Percentiles rank a stretch among this genome's conserved stretches.
These are phyloP conservation scores for Anniella stebbinsi DNA, from an alignment of 2,797 vertebrate species.

Conservation along the genomic window DNA sequence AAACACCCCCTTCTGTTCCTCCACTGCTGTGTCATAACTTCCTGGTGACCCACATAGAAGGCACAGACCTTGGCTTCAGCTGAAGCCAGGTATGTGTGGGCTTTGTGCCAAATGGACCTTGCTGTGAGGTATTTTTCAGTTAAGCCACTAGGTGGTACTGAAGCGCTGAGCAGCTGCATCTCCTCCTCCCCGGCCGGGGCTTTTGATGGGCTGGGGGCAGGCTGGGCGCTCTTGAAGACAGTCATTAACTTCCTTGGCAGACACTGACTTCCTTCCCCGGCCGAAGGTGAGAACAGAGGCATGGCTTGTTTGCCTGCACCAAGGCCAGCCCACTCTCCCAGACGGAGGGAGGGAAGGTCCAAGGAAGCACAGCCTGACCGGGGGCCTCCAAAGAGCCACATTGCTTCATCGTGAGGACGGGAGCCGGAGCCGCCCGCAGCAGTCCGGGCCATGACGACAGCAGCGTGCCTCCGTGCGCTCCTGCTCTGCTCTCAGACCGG, in stretches of 20 bases:
- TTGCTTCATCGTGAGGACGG: slow-evolving; percentile 20
- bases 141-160: slow-evolving; percentile 43
- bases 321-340: slow-evolving; percentile 7
- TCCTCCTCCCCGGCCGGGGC: background rate
- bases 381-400: background rate
- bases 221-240: background rate
- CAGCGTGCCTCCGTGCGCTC: slow-evolving; percentile 3
- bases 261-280: background rate
- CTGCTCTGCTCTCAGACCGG: slow-evolving; percentile 62
- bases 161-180: background rate
- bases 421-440: background rate
- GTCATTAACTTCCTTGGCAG: background rate
- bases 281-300: background rate
- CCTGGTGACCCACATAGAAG: too few relatives aligned
- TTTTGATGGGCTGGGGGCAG: slow-evolving; percentile 8
- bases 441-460: slow-evolving; percentile 54
- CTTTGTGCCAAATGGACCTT: background rate
- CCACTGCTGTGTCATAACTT: too few relatives aligned
- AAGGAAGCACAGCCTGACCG: background rate
- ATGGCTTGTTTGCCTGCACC: background rate
- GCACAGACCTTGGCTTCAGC: background rate
- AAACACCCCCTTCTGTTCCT: too few relatives aligned
- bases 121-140: too few relatives aligned
- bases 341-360: slow-evolving; percentile 14
- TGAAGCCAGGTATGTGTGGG: too few relatives aligned